Percentiles rank a stretch among this genome's conserved stretches.
Conservation (phyloP, 1,140 invertebrate species). For the Triops longicaudatus region DNA sequence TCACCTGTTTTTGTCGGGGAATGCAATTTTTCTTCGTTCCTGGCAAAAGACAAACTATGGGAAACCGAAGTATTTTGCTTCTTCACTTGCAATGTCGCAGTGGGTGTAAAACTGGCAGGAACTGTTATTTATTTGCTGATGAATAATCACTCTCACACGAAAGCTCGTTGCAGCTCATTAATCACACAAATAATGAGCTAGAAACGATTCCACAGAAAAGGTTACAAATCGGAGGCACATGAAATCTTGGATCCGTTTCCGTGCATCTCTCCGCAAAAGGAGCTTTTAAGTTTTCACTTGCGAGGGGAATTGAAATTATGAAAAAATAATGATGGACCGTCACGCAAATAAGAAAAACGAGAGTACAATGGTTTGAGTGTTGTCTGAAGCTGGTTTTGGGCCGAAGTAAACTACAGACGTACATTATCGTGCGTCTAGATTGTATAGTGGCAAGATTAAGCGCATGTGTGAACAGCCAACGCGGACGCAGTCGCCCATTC, state of each 20-base stretch:
- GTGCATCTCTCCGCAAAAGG: background rate
- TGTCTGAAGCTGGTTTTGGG: background rate
- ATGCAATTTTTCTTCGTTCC: background rate
- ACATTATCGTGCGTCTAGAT: background rate
- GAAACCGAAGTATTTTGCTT: background rate
- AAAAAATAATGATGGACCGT: background rate
- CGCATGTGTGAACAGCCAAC: background rate
- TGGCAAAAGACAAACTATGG: background rate
- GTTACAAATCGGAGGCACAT: background rate
- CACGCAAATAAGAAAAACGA: background rate
- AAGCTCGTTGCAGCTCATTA: background rate
- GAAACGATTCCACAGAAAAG: background rate
- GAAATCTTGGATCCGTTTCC: background rate
- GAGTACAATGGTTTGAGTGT: background rate
- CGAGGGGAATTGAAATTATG: background rate
- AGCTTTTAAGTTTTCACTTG: background rate
- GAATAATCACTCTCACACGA: background rate
- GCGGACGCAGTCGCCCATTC: background rate
- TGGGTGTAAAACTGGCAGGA: background rate
- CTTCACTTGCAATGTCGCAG: background rate
- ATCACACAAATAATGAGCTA: background rate
- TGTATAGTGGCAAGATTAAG: background rate
- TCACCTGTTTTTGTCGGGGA: background rate
- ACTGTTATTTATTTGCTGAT: background rate
- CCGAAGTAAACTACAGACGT: background rate